phyloP scores from a whole-genome alignment of 37 sponge, comb jelly and placozoan species.

The Diacarnus erythraeanus region DNA sequence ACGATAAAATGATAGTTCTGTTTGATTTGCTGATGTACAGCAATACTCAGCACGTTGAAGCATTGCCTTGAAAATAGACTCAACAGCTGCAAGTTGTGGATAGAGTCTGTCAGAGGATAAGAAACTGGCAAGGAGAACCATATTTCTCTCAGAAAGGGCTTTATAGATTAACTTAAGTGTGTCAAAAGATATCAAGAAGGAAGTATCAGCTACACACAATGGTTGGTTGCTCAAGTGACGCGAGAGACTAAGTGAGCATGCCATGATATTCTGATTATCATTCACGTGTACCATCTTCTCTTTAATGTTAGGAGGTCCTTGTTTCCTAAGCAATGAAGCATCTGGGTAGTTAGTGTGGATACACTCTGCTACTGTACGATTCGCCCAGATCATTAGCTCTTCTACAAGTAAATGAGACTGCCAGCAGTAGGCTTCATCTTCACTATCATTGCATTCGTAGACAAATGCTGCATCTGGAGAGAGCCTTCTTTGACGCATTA shows the following conservation, averaged over 20 bases:
- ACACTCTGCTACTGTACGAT: constrained; percentile 32
- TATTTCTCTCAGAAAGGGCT: background rate
- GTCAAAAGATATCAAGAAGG: background rate
- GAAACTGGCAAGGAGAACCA: background rate
- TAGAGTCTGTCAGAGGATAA: constrained; percentile 13
- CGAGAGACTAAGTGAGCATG: constrained; percentile 11
- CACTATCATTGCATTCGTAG: constrained; percentile 28
- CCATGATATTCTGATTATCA: background rate
- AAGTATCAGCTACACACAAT: background rate
- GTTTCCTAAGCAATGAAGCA: constrained; percentile 37
- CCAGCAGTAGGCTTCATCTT: constrained; percentile 4
- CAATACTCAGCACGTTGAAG: constrained; percentile 43
- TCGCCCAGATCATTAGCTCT: constrained; percentile 81
- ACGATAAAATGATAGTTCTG: background rate
- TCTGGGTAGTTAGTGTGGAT: background rate
- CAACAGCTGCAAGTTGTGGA: constrained; percentile 52
- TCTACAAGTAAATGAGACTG: constrained; percentile 57
- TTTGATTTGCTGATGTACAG: constrained; percentile 14
- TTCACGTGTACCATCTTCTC: background rate
- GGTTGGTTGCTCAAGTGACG: too few relatives aligned
- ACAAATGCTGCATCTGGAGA: constrained; percentile 5
- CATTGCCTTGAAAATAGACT: background rate
- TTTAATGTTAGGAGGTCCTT: constrained; percentile 30
- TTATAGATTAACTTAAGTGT: background rate
- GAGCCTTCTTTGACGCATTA: constrained; percentile 22